These are phyloP conservation scores for Onthophagus taurus DNA, from an alignment of 1,140 invertebrate species.

Conservation along the genomic window DNA sequence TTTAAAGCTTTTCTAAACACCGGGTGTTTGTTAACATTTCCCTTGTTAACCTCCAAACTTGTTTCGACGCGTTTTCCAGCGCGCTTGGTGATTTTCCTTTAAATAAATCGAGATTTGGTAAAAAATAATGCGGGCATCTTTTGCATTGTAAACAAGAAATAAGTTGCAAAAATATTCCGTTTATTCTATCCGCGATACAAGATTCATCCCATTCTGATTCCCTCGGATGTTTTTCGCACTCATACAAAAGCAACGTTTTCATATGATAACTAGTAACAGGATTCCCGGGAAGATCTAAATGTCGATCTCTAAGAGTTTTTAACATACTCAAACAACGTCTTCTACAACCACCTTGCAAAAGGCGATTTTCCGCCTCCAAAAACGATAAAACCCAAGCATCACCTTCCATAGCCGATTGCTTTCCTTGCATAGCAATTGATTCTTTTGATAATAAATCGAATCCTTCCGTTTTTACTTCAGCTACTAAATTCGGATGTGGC, in stretches of 20 bases:
- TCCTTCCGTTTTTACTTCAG: conserved; percentile 88
- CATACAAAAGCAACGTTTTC: conserved; percentile 83
- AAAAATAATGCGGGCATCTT: conserved; percentile 85
- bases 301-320: conserved; percentile 81
- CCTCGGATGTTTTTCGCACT: conserved; percentile 90
- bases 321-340: conserved; percentile 75
- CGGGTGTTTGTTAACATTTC: conserved; percentile 83
- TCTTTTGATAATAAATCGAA: conserved; percentile 89
- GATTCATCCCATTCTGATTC: conserved; percentile 90
- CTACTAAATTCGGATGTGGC: conserved; percentile 82
- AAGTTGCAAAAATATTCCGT: conserved; percentile 90
- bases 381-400: conserved; percentile 92
- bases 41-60: conserved; percentile 81
- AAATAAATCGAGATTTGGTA: conserved; percentile 80
- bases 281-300: conserved; percentile 79
- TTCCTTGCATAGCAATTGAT: conserved; percentile 65
- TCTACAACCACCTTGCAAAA: conserved; percentile 69
- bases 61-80: conserved; percentile 83
- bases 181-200: conserved; percentile 81
- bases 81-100: conserved; percentile 79
- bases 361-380: conserved; percentile 75
- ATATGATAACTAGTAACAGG: conserved; percentile 82
- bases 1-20: conserved; percentile 78
- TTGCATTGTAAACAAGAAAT: conserved; percentile 92
- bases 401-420: conserved; percentile 87